Conservation (phyloP, 2,888 invertebrate genomes). For the Pomacea canaliculata region DNA sequence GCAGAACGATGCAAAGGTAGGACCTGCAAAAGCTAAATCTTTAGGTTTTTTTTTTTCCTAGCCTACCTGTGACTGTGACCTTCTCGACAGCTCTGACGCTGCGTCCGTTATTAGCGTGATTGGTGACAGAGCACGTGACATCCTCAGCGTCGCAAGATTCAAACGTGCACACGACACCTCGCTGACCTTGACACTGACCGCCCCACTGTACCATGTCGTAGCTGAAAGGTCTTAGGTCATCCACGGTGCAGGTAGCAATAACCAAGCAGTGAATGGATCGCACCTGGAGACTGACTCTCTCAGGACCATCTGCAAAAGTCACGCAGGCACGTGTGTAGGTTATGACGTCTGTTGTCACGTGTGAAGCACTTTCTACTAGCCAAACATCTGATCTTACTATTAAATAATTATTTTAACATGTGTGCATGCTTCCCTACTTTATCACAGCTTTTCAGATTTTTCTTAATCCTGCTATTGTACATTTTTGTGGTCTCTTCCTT, state of each 20-base stretch:
- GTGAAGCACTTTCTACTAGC: no score
- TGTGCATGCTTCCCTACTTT: no score
- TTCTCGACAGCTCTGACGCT: neutral
- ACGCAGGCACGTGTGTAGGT: neutral
- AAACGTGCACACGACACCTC: neutral
- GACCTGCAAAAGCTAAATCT: no score
- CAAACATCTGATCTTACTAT: no score
- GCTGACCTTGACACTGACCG: conserved; percentile 3
- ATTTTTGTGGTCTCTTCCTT: no score
- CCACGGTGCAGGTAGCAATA: neutral
- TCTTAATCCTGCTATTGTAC: no score
- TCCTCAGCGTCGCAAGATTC: conserved; percentile 15
- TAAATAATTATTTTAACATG: no score
- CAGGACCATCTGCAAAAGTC: neutral
- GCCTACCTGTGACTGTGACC: neutral
- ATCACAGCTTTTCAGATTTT: no score
- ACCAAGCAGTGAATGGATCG: neutral
- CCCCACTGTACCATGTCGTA: neutral
- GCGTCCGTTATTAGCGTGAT: conserved; percentile 22
- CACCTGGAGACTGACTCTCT: neutral
- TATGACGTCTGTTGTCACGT: no score
- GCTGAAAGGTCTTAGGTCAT: neutral
- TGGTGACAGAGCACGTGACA: conserved; percentile 26
- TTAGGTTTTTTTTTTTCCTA: no score
- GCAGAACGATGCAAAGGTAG: no score